Evolutionary conservation across 1,140 invertebrate genomes (phyloP).

Genomic region (Apis florea): DNA sequence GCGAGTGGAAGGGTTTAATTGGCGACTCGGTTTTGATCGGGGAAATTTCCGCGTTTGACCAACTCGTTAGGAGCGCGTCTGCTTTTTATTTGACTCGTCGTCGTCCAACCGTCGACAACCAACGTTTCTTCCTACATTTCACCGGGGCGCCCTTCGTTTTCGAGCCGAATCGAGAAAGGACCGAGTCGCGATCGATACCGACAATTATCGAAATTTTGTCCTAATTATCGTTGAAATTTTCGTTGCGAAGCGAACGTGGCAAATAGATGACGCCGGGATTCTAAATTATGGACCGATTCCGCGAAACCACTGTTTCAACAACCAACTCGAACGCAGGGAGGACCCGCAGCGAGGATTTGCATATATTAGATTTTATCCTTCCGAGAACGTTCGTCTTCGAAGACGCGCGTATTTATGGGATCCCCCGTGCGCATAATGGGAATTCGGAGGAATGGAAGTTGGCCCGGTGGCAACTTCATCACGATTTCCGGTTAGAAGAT

Average conservation of each 20-base stretch:
- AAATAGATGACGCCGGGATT: slow-evolving; percentile 10
- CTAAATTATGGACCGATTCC: slow-evolving; percentile 73
- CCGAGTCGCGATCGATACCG: too few relatives aligned
- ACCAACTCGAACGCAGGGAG: slow-evolving; percentile 71
- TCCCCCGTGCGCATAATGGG: slow-evolving; percentile 62
- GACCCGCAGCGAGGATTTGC: slow-evolving; percentile 76
- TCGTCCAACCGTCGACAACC: too few relatives aligned
- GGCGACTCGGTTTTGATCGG: slow-evolving; percentile 9
- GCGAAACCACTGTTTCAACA: slow-evolving; percentile 71
- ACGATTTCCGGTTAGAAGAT: slow-evolving; percentile 32
- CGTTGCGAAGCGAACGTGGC: background rate
- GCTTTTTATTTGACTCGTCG: background rate
- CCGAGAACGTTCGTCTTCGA: slow-evolving; percentile 78
- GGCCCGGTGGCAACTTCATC: slow-evolving; percentile 60
- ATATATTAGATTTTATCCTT: slow-evolving; percentile 81
- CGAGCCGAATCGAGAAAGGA: background rate
- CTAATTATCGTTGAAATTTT: too few relatives aligned
- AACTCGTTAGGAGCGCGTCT: background rate
- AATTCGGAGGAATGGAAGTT: slow-evolving; percentile 68
- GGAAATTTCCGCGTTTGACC: background rate
- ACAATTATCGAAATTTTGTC: too few relatives aligned
- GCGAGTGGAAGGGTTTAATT: slow-evolving; percentile 34
- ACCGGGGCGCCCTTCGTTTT: background rate
- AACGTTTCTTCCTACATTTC: too few relatives aligned
- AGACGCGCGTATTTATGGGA: slow-evolving; percentile 72